These are phyloP conservation scores for Pseudopleuronectes americanus DNA, from an alignment of 2,797 vertebrate species.

Conservation along the genomic window DNA sequence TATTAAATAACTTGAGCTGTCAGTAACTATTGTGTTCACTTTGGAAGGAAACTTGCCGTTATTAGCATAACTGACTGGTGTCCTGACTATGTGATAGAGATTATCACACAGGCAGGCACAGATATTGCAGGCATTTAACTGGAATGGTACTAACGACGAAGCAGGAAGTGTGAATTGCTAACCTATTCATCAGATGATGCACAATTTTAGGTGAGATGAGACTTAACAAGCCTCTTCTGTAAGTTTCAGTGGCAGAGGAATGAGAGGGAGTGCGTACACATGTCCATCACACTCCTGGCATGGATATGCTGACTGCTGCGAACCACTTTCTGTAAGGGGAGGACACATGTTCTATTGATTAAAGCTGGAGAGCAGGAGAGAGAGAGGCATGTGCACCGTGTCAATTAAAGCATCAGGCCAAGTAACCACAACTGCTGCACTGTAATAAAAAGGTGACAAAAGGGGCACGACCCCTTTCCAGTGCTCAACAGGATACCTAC, in stretches of 20 bases:
- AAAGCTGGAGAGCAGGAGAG: slow-evolving; percentile 22
- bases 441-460: slow-evolving; percentile 25
- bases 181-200: no score
- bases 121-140: neutral
- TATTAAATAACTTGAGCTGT: neutral
- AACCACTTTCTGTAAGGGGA: slow-evolving; percentile 16
- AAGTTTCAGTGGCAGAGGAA: neutral
- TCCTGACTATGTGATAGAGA: neutral
- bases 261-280: slow-evolving; percentile 31
- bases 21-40: neutral
- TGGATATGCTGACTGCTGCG: slow-evolving; percentile 33
- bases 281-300: slow-evolving; percentile 21
- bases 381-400: slow-evolving; percentile 25
- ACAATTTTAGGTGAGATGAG: no score
- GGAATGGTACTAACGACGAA: no score
- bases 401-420: slow-evolving; percentile 32
- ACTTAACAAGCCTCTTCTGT: no score
- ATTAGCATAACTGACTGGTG: neutral
- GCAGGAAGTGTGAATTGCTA: no score
- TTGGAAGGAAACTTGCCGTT: no score
- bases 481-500: neutral
- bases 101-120: no score
- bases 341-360: slow-evolving; percentile 56
- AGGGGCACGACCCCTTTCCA: slow-evolving; percentile 29
- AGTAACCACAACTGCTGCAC: slow-evolving; percentile 20